Evolutionary conservation across 2,113 vertebrate genomes (phyloP).

Genomic region (Chaetura pelagica): DNA sequence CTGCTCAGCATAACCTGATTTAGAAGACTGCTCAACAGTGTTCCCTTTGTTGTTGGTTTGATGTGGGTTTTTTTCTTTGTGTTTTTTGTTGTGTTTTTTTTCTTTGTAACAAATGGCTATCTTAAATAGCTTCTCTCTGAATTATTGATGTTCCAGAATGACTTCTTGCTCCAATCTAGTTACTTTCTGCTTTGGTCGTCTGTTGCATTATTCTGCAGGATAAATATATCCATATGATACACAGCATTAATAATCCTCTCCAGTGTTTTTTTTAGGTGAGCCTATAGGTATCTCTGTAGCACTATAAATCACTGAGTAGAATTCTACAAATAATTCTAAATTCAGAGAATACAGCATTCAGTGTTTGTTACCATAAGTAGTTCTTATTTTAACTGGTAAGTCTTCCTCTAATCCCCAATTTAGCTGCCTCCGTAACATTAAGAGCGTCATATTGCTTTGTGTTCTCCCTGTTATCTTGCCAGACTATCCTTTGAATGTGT

Average conservation of each 20-base stretch:
- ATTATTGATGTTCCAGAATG: constrained; percentile 28
- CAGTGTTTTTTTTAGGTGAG: neutral
- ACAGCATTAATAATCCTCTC: neutral
- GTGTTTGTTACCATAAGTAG: neutral
- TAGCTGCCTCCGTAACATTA: neutral
- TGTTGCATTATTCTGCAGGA: neutral
- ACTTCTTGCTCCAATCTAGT: neutral
- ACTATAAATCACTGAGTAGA: neutral
- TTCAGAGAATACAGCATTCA: neutral
- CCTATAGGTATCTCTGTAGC: neutral
- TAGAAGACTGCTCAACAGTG: neutral
- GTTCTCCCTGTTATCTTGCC: constrained; percentile 51
- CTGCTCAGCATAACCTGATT: neutral
- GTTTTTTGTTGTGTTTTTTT: neutral
- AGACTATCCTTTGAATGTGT: constrained; percentile 40
- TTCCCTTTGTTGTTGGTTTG: neutral
- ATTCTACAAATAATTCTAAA: neutral
- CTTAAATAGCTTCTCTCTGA: constrained; percentile 33
- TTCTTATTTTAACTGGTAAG: neutral
- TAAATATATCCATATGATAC: neutral
- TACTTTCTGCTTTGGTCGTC: neutral
- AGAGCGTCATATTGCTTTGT: neutral
- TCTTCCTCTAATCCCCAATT: neutral
- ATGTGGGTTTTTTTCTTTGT: neutral
- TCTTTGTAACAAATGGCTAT: constrained; percentile 27